Evolutionary conservation across 2,888 invertebrate genomes (phyloP).

Genomic region (Gastrophysa polygoni): DNA sequence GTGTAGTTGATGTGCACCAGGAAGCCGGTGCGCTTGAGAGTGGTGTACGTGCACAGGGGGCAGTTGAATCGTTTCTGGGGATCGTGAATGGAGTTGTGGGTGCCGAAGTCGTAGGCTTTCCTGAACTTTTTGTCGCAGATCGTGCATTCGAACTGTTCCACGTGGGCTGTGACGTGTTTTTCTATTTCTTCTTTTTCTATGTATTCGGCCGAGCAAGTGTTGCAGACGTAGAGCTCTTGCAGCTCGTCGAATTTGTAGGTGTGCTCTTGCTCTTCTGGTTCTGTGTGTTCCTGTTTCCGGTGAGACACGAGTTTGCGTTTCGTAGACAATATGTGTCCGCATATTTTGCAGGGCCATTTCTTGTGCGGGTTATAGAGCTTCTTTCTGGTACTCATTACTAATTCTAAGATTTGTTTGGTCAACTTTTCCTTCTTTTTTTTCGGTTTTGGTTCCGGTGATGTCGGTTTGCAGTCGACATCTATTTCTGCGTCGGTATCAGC

Average conservation of each 20-base stretch:
- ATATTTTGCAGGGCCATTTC: constrained; percentile 46
- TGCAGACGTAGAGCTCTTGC: constrained; percentile 46
- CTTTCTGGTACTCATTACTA: constrained; percentile 13
- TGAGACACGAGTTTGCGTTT: constrained; percentile 42
- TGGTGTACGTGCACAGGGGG: constrained; percentile 49
- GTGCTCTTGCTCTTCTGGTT: constrained; percentile 47
- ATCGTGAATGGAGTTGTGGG: constrained; percentile 49
- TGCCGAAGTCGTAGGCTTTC: constrained; percentile 50
- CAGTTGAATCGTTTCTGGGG: constrained; percentile 48
- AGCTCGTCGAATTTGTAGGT: constrained; percentile 47
- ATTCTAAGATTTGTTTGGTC: constrained; percentile 11
- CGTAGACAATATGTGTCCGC: constrained; percentile 41
- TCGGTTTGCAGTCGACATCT: too few species aligned
- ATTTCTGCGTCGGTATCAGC: too few species aligned
- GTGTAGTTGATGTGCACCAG: constrained; percentile 50
- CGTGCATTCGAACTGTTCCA: constrained; percentile 56
- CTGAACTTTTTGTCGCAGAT: constrained; percentile 50
- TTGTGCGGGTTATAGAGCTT: constrained; percentile 29
- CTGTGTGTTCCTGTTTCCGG: constrained; percentile 49
- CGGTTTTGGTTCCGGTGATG: too few species aligned
- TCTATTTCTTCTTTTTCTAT: constrained; percentile 42
- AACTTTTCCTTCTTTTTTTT: constrained; percentile 22
- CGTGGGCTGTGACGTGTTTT: constrained; percentile 48
- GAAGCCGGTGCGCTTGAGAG: constrained; percentile 46
- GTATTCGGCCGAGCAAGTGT: constrained; percentile 46